Percentiles rank a stretch among this genome's conserved stretches.
Evolutionary conservation across 37 sponge, comb jelly and placozoan genomes (phyloP).

Genomic region (Mnemiopsis leidyi): DNA sequence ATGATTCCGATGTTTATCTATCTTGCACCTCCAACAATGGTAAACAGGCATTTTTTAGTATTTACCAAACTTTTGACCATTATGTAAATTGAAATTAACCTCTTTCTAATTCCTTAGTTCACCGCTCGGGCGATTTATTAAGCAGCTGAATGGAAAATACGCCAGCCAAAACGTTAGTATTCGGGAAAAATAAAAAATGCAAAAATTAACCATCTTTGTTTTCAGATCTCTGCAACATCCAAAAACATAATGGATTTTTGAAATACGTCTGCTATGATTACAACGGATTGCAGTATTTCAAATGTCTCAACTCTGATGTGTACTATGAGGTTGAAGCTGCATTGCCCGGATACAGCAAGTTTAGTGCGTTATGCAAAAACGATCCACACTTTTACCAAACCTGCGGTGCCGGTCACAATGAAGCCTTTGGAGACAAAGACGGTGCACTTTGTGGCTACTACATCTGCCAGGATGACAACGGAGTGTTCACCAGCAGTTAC

Average conservation of each 20-base stretch:
- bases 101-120: no score
- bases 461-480: neutral
- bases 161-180: no score
- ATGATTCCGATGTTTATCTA: neutral
- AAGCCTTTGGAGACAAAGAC: neutral
- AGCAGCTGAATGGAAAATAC: no score
- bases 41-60: no score
- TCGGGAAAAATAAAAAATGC: neutral
- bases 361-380: neutral
- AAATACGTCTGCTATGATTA: neutral
- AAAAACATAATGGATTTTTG: neutral
- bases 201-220: neutral
- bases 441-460: neutral
- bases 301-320: neutral
- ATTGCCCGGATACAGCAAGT: neutral
- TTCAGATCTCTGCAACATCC: neutral
- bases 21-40: neutral
- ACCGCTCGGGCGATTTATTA: no score
- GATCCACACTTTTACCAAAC: slow-evolving; percentile 7
- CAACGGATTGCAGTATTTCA: neutral
- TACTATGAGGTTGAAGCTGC: neutral
- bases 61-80: neutral
- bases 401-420: slow-evolving; percentile 1
- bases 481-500: neutral
- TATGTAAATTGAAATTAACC: no score